phyloP scores from a whole-genome alignment of 2,113 vertebrate genomes.

The Myrmophylax atrothorax region DNA sequence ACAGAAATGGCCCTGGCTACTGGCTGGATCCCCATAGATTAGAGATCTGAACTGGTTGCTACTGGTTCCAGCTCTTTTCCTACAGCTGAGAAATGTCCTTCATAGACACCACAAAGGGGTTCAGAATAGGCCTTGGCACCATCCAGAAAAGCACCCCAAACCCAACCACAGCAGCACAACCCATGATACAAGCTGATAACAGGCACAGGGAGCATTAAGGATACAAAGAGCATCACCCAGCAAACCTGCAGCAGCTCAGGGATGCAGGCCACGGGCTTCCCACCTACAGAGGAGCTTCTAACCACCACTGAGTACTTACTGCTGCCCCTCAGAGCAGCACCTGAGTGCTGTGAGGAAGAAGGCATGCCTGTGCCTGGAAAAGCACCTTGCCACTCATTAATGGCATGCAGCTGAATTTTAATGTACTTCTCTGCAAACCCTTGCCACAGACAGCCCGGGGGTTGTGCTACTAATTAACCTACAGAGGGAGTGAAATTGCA shows the following conservation, averaged over 20 bases:
- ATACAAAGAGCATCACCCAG: not conserved
- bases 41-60: not conserved
- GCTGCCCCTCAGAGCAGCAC: not conserved
- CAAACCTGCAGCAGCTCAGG: not conserved
- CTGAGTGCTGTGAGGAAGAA: not conserved
- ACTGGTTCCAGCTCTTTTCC: not conserved
- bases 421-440: not conserved
- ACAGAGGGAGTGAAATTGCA: conserved; percentile 62
- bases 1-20: not conserved
- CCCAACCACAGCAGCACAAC: not conserved
- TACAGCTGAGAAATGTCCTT: not conserved
- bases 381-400: conserved; percentile 25
- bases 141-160: not conserved
- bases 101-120: not conserved
- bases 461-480: conserved; percentile 74
- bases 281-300: not conserved
- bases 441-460: not conserved
- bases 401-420: conserved; percentile 45
- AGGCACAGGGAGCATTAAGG: not conserved
- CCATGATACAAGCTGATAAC: accelerated
- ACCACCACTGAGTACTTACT: not conserved
- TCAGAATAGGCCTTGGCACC: not conserved
- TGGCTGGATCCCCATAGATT: not conserved
- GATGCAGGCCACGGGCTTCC: not conserved
- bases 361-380: not conserved